Conservation (phyloP, 2,113 vertebrate species). For the Leptodactylus fuscus region DNA sequence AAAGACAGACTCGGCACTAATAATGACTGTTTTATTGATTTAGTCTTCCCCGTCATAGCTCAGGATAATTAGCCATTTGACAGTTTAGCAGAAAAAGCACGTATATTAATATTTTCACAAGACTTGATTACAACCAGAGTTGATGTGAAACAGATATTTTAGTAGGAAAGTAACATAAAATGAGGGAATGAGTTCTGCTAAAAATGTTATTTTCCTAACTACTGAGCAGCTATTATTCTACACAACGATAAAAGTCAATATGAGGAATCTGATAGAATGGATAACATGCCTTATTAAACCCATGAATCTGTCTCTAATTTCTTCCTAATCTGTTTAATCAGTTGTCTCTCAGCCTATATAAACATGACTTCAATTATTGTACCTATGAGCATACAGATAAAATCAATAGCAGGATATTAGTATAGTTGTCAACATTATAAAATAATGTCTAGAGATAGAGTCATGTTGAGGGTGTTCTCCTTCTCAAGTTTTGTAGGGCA, state of each 20-base stretch:
- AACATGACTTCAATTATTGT: background rate
- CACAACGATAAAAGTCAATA: conserved; percentile 34
- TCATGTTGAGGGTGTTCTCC: no score
- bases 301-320: conserved; percentile 43
- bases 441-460: background rate
- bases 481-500: no score
- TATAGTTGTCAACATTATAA: background rate
- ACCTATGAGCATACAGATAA: background rate
- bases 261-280: background rate
- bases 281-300: conserved; percentile 25
- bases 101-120: conserved; percentile 67
- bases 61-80: conserved; percentile 63
- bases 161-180: conserved; percentile 12
- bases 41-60: conserved; percentile 63
- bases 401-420: conserved; percentile 21
- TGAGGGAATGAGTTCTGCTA: conserved; percentile 10
- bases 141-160: conserved; percentile 39
- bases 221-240: conserved; percentile 19
- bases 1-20: conserved; percentile 56
- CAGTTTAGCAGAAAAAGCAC: conserved; percentile 61
- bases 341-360: conserved; percentile 7
- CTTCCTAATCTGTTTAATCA: conserved; percentile 28
- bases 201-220: conserved; percentile 10
- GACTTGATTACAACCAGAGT: conserved; percentile 48
- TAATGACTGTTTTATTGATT: conserved; percentile 63